These are phyloP conservation scores for Mesopsocus fuscifrons DNA, from an alignment of 2,888 invertebrate species.

Conservation along the genomic window DNA sequence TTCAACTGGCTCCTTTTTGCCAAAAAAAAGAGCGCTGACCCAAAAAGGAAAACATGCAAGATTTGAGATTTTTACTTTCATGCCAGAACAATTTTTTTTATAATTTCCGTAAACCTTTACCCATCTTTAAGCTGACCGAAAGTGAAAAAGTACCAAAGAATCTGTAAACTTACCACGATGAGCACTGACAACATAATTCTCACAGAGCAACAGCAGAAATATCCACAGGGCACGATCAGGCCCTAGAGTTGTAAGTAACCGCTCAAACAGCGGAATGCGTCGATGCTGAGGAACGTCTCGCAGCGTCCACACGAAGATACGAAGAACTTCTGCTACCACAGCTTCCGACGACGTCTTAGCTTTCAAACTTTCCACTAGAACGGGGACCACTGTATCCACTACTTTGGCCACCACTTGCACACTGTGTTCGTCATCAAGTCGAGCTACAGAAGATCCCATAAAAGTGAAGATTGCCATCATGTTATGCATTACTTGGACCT, in stretches of 20 bases:
- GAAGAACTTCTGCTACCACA: conserved; percentile 35
- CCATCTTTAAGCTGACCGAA: too few species aligned
- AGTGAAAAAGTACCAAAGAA: too few species aligned
- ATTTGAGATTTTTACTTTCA: too few species aligned
- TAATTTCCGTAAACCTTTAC: too few species aligned
- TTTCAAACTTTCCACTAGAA: conserved; percentile 35
- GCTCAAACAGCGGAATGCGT: conserved; percentile 56
- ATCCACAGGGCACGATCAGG: conserved; percentile 45
- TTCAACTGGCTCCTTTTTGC: too few species aligned
- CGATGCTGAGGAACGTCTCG: conserved; percentile 88
- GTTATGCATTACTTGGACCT: conserved; percentile 68
- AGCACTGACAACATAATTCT: conserved; percentile 37
- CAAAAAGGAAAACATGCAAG: too few species aligned
- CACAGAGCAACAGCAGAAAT: conserved; percentile 49
- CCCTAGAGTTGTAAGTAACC: conserved; percentile 54
- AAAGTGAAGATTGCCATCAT: conserved; percentile 96
- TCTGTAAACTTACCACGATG: not conserved
- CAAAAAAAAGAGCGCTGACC: too few species aligned
- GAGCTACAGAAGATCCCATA: conserved; percentile 81
- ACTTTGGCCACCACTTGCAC: conserved; percentile 83
- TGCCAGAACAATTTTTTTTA: too few species aligned
- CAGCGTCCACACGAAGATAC: conserved; percentile 81
- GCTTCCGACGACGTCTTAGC: conserved; percentile 8
- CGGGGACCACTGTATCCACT: conserved; percentile 76
- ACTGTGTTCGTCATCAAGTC: conserved; percentile 89